A percentile compares a stretch with the other conserved stretches of the same genome.
Evolutionary conservation across 2,113 vertebrate genomes (phyloP).

Genomic region (Malurus melanocephalus): DNA sequence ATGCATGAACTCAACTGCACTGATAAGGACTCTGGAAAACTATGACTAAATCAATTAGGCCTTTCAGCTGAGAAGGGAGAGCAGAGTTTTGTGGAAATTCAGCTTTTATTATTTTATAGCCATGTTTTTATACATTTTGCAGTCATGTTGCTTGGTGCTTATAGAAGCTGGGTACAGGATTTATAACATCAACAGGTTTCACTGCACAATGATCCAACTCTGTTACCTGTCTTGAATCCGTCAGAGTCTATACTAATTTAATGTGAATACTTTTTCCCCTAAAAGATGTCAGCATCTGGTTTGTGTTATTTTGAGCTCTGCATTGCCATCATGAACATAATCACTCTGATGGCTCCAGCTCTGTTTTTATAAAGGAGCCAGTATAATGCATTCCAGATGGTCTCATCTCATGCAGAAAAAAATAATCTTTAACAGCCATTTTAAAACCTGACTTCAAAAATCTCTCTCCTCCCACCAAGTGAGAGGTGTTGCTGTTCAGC

Average conservation of each 20-base stretch:
- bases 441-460: conserved; percentile 50
- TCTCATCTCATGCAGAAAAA: conserved; percentile 37
- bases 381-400: conserved; percentile 71
- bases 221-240: conserved; percentile 17
- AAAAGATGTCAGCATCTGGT: conserved; percentile 62
- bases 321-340: conserved; percentile 55
- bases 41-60: background rate
- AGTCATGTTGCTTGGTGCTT: background rate
- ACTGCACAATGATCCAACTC: background rate
- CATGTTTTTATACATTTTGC: background rate
- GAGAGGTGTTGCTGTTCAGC: background rate
- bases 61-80: background rate
- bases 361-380: conserved; percentile 56
- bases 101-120: background rate
- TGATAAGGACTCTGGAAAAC: conserved; percentile 15
- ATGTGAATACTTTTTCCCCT: conserved; percentile 21
- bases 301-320: conserved; percentile 57
- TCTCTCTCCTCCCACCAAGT: background rate
- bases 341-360: conserved; percentile 51
- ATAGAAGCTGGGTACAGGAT: background rate
- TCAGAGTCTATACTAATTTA: conserved; percentile 32
- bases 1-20: background rate
- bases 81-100: background rate
- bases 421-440: conserved; percentile 45
- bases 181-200: background rate